Evolutionary conservation across 2,113 vertebrate genomes (phyloP).

Genomic region (Oryzias woworae): DNA sequence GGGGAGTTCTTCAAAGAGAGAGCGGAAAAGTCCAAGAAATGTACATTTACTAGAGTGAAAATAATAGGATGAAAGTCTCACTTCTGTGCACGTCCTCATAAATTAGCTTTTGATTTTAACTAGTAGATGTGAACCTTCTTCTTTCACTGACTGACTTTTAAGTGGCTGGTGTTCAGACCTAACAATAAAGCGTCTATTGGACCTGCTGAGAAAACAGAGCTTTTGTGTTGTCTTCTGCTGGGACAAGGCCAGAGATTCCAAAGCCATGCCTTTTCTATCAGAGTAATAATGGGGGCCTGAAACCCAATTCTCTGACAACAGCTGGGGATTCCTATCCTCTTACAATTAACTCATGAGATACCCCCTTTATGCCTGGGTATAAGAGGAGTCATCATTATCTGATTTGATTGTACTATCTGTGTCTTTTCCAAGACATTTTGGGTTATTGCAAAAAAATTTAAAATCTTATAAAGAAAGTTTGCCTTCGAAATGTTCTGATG

Average conservation of each 20-base stretch:
- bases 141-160: conserved; percentile 71
- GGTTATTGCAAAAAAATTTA: too few relatives aligned
- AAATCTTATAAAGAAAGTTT: too few relatives aligned
- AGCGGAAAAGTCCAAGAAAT: conserved; percentile 19
- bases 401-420: conserved; percentile 27
- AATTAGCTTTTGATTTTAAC: conserved; percentile 50
- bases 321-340: conserved; percentile 55
- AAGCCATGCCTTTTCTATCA: conserved; percentile 54
- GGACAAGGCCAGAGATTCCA: conserved; percentile 47
- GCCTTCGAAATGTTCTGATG: too few relatives aligned
- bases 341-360: conserved; percentile 46
- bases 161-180: conserved; percentile 49
- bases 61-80: conserved; percentile 36
- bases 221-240: conserved; percentile 41
- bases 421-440: conserved; percentile 6
- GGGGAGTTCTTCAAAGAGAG: conserved; percentile 21
- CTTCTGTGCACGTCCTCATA: conserved; percentile 40
- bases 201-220: conserved; percentile 37
- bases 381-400: conserved; percentile 10
- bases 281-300: conserved; percentile 53
- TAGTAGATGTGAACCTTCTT: conserved; percentile 45
- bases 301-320: conserved; percentile 62
- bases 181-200: conserved; percentile 42
- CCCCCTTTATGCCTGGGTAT: not conserved
- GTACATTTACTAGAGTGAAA: conserved; percentile 26